Evolutionary conservation across 2,888 invertebrate species (phyloP), one percentile per base, ranked within the genome.

Genomic region (Parelbella ahira): DNA sequence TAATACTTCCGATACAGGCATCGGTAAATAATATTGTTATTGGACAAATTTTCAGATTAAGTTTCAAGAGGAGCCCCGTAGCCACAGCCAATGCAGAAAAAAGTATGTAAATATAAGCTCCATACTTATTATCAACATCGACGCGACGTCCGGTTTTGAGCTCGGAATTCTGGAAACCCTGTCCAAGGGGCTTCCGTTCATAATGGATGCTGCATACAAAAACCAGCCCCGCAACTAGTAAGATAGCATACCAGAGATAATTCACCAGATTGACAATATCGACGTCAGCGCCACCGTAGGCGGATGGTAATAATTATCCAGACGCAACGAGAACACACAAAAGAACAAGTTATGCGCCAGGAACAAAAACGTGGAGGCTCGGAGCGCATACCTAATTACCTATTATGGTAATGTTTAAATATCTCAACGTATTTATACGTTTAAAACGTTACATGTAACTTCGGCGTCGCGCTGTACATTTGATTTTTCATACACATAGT

Each of bases 111-210:
- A n/a, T n/a, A n/a, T n/a, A n/a, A n/a, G n/a, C n/a, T n/a, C n/a
- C n/a, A n/a, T n/a, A n/a, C n/a, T n/a, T n/a, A n/a, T n/a, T n/a
- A n/a, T n/a, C n/a, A n/a, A n/a, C n/a, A n/a, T n/a, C n/a, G n/a
- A n/a, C n/a, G 15, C 5, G 6, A 13, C 4, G 11, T 38, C 21
- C 39, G 13, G 2, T 7, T 32, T 32, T 33, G 3, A 15, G 12
- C 13, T 7, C 1, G 4, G 15, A 21, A 15, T 19, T 13, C 27
- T 41, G 37, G 51, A 30, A 48, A 45, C 49, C 50, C 47, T 50
- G 45, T 38, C 46, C 50, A 51, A 50, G 51, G 49, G 46, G 68
- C 74, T 72, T 76, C 79, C 78, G 75, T 60, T 60, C 58, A 28
- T 42, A 42, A 36, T 36, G 34, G 34, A 42, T 29, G 36, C 28